phyloP scores from a whole-genome alignment of 2,888 invertebrate species.

The Leptura quadrifasciata region DNA sequence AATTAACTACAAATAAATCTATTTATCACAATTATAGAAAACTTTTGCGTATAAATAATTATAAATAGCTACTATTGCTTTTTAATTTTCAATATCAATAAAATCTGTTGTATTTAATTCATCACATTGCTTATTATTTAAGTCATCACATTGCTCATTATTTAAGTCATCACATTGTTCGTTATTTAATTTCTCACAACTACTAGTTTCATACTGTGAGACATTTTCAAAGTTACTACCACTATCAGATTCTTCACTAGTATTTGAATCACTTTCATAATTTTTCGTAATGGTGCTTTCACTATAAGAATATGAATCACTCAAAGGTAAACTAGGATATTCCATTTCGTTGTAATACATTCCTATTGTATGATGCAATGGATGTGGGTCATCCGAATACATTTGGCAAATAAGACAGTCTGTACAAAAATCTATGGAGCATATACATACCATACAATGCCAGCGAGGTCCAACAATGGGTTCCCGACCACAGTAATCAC shows the following conservation, averaged over 20 bases:
- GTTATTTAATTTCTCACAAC: conserved; percentile 9
- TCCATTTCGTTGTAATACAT: conserved; percentile 62
- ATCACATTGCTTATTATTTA: not conserved
- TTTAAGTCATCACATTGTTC: not conserved
- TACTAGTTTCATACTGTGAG: not conserved
- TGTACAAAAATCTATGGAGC: conserved; percentile 79
- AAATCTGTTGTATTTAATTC: not conserved
- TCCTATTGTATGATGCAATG: conserved; percentile 73
- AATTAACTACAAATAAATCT: not conserved
- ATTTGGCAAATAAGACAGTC: conserved; percentile 79
- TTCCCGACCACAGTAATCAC: conserved; percentile 79
- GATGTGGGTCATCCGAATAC: conserved; percentile 73
- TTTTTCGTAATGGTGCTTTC: conserved; percentile 3
- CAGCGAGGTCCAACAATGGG: conserved; percentile 81
- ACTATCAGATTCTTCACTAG: conserved; percentile 10
- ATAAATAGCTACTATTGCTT: not conserved
- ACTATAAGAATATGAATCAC: conserved; percentile 19
- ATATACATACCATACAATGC: conserved; percentile 81
- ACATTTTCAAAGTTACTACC: not conserved
- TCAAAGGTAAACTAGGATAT: not conserved
- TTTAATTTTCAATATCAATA: not conserved
- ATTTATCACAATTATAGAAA: not conserved
- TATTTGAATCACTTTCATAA: conserved; percentile 23
- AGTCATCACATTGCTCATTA: no score
- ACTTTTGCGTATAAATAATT: not conserved